phyloP scores from a whole-genome alignment of 2,797 vertebrate species.

The Australoheros facetus region DNA sequence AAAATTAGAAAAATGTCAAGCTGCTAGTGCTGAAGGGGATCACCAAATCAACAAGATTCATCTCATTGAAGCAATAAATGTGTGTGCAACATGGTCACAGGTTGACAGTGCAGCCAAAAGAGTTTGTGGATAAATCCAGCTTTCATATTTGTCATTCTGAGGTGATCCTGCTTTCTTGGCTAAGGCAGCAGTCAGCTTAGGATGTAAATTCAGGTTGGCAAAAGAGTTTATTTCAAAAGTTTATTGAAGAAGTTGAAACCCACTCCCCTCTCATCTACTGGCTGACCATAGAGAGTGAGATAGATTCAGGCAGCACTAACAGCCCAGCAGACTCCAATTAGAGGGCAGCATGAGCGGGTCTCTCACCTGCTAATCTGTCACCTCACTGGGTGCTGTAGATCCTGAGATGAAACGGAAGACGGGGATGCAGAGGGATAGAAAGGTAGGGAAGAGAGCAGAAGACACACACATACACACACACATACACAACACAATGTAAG shows the following conservation, averaged over 20 bases:
- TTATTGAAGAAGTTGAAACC: constrained; percentile 3
- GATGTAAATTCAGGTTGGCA: constrained; percentile 18
- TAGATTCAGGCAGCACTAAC: constrained; percentile 20
- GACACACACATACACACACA: neutral
- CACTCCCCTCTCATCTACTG: neutral
- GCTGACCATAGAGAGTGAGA: constrained; percentile 3
- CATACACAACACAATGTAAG: neutral
- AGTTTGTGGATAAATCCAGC: neutral
- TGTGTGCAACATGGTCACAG: neutral
- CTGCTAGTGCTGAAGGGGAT: neutral
- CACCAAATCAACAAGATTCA: neutral
- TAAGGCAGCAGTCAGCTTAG: constrained; percentile 12
- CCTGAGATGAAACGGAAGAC: constrained; percentile 5
- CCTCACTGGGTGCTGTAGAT: constrained; percentile 27
- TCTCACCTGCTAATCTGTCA: constrained; percentile 47
- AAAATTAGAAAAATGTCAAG: neutral
- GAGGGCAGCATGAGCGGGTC: constrained; percentile 36
- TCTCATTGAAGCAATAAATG: neutral
- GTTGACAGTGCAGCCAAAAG: neutral
- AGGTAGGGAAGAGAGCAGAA: constrained; percentile 7
- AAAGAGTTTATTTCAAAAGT: constrained; percentile 21
- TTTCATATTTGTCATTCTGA: neutral
- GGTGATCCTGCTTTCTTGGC: neutral
- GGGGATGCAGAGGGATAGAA: neutral
- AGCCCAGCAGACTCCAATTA: constrained; percentile 58